phyloP scores from a whole-genome alignment of 2,113 vertebrate species.

The Ptilonorhynchus violaceus region DNA sequence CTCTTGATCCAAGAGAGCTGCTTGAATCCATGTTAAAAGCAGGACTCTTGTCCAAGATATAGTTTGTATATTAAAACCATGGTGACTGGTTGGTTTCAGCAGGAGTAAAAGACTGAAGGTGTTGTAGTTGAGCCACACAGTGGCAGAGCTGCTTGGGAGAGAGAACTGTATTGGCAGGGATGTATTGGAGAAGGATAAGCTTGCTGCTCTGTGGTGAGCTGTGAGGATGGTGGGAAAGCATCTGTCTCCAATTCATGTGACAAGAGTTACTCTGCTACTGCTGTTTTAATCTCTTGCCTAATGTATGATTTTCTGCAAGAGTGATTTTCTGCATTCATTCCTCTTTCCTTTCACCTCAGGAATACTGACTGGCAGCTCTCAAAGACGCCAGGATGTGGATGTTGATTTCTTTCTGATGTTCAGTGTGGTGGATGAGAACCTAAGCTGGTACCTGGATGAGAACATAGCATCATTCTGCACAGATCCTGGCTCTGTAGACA shows the following conservation, averaged over 20 bases:
- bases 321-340: not conserved
- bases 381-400: slow-evolving; percentile 67
- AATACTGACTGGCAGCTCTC: slow-evolving; percentile 60
- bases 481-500: slow-evolving; percentile 69
- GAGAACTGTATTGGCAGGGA: accelerated
- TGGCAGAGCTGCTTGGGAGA: not conserved
- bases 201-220: not conserved
- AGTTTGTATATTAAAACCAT: not conserved
- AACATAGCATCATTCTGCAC: slow-evolving; percentile 72
- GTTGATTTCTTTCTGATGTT: slow-evolving; percentile 78
- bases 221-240: not conserved
- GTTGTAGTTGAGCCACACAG: not conserved
- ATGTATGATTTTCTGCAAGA: not conserved
- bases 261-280: not conserved
- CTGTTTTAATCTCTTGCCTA: not conserved
- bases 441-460: slow-evolving; percentile 77
- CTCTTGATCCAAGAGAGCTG: not conserved
- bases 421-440: slow-evolving; percentile 78
- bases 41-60: not conserved
- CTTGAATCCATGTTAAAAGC: not conserved
- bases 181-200: not conserved
- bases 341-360: slow-evolving; percentile 40
- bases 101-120: not conserved
- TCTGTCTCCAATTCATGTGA: not conserved
- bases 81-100: not conserved